Evolutionary conservation across 2,888 invertebrate species (phyloP).

Genomic region (Alloplasta piceator): DNA sequence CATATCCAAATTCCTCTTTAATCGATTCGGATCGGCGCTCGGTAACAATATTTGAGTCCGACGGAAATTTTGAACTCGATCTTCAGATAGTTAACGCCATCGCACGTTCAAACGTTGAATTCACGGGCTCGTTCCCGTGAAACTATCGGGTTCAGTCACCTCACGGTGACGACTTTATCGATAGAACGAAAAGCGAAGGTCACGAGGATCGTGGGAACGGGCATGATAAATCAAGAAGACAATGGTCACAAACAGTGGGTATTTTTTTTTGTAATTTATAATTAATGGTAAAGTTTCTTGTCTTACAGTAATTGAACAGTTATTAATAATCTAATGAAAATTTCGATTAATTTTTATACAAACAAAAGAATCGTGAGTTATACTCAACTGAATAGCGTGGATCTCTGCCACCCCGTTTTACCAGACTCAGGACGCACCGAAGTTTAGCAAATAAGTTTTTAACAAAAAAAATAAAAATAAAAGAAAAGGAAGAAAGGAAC

Average conservation of each 20-base stretch:
- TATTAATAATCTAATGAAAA: slow-evolving; percentile 81
- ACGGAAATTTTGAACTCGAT: too few species aligned
- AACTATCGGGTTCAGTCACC: neutral
- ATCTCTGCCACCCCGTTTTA: slow-evolving; percentile 75
- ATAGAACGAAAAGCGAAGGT: neutral
- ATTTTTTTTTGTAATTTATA: slow-evolving; percentile 80
- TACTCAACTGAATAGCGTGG: slow-evolving; percentile 78
- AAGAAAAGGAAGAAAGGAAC: slow-evolving; percentile 57
- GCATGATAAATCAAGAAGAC: neutral
- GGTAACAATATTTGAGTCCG: neutral
- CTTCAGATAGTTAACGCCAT: too few species aligned
- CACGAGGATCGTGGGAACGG: slow-evolving; percentile 1
- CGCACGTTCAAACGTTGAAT: too few species aligned
- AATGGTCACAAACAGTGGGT: slow-evolving; percentile 12
- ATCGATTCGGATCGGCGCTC: neutral
- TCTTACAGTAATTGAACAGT: slow-evolving; percentile 82
- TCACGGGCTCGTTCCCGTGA: too few species aligned
- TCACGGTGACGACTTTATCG: neutral
- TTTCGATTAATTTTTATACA: slow-evolving; percentile 81
- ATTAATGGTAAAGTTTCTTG: slow-evolving; percentile 81
- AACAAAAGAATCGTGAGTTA: slow-evolving; percentile 80
- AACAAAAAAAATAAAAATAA: slow-evolving; percentile 32
- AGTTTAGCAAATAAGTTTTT: slow-evolving; percentile 15
- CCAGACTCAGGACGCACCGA: slow-evolving; percentile 56
- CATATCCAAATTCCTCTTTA: too few species aligned